Percentiles rank a stretch among this genome's conserved stretches.
phyloP scores from a whole-genome alignment of 23 tunicate genomes.

The Ciona savignyi region DNA sequence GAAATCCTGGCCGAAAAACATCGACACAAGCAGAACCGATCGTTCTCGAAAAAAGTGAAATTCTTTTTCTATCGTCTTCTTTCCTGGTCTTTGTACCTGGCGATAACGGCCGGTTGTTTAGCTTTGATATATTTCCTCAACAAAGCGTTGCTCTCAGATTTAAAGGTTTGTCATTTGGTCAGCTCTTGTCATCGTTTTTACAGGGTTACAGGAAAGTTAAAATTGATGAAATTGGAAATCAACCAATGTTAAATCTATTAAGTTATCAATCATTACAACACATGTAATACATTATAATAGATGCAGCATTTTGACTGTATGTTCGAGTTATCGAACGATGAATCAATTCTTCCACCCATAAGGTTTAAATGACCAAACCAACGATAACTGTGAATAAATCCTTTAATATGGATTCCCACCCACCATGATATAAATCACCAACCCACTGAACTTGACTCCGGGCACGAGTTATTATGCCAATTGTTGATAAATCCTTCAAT shows the following conservation, averaged over 20 bases:
- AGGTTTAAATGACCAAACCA: too few relatives aligned
- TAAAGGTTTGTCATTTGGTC: constrained; percentile 26
- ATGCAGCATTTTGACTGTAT: too few relatives aligned
- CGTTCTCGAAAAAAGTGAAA: constrained; percentile 20
- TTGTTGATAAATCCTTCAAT: too few relatives aligned
- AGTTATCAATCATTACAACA: too few relatives aligned
- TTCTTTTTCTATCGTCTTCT: constrained; percentile 37
- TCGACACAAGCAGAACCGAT: not conserved
- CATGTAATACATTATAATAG: too few relatives aligned
- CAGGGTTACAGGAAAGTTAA: constrained; percentile 38
- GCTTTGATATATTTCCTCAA: constrained; percentile 52
- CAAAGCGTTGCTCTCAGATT: constrained; percentile 26
- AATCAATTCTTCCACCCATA: too few relatives aligned
- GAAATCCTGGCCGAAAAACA: constrained; percentile 70
- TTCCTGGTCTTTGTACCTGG: constrained; percentile 40
- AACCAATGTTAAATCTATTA: too few relatives aligned
- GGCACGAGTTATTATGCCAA: constrained; percentile 15
- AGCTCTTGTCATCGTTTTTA: constrained; percentile 31
- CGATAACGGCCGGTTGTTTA: constrained; percentile 44
- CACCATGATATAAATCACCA: too few relatives aligned
- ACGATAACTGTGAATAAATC: too few relatives aligned
- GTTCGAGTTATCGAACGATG: too few relatives aligned
- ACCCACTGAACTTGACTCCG: too few relatives aligned
- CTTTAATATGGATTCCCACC: too few relatives aligned
- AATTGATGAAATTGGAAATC: constrained; percentile 35